phyloP scores from a whole-genome alignment of 2,888 invertebrate genomes.

The Endotricha flammealis region DNA sequence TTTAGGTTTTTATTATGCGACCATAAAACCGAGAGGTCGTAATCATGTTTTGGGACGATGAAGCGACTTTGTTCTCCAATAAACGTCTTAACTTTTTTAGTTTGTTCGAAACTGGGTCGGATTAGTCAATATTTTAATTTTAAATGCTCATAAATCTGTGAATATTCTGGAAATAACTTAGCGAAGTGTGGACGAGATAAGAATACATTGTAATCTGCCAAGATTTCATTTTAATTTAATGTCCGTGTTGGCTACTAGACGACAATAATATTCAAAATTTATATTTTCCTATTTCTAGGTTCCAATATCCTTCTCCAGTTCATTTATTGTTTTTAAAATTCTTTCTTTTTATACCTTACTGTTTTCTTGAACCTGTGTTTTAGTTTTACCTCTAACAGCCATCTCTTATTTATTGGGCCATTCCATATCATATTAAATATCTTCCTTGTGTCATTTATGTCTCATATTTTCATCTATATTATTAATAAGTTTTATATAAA shows the following conservation, averaged over 20 bases:
- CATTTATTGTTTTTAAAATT: no score
- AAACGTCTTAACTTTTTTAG: constrained; percentile 38
- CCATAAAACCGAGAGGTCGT: constrained; percentile 64
- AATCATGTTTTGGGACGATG: constrained; percentile 37
- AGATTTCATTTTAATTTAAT: background rate
- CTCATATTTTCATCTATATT: background rate
- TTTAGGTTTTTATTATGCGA: constrained; percentile 56
- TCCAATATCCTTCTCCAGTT: no score
- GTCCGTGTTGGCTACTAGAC: no score
- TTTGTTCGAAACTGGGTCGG: constrained; percentile 41
- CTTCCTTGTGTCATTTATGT: background rate
- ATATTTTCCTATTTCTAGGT: no score
- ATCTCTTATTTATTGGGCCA: no score
- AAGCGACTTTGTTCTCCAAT: constrained; percentile 31
- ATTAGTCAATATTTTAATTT: constrained; percentile 53
- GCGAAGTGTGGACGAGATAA: background rate
- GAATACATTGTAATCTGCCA: background rate
- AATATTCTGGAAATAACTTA: constrained; percentile 28
- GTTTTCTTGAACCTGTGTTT: no score
- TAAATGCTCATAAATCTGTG: constrained; percentile 46
- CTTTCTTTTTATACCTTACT: no score
- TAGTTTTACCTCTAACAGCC: no score
- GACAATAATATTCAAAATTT: no score
- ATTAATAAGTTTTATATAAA: constrained; percentile 18
- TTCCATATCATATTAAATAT: background rate